These are phyloP conservation scores for Drosophila malerkotliana DNA, from an alignment of 1,140 invertebrate genomes.

Conservation along the genomic window DNA sequence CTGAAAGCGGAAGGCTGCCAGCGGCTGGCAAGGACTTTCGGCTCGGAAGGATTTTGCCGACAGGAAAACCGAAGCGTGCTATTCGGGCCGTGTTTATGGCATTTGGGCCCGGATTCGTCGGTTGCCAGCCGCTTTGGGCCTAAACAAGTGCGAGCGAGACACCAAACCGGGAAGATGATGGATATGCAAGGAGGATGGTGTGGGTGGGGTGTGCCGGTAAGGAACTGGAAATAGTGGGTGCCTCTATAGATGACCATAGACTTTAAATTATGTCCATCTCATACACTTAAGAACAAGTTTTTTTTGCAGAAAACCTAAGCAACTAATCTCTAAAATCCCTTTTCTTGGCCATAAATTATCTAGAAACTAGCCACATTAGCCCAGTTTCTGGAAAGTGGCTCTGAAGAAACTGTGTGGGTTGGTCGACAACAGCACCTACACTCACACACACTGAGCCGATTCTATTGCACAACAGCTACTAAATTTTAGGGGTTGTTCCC, in stretches of 20 bases:
- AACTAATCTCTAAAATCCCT: not conserved
- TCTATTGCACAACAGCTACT: conserved; percentile 62
- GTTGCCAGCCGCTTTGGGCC: conserved; percentile 30
- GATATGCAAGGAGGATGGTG: conserved; percentile 9
- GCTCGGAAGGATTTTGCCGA: conserved; percentile 25
- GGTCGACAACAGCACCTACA: conserved; percentile 72
- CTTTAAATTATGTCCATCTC: not conserved
- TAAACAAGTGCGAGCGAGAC: conserved; percentile 40
- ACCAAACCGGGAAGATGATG: conserved; percentile 30
- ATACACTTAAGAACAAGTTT: not conserved
- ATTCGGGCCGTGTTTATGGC: conserved; percentile 27
- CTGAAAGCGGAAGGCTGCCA: conserved; percentile 54
- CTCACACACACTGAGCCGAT: conserved; percentile 32
- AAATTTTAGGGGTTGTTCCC: conserved; percentile 70
- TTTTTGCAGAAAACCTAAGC: not conserved
- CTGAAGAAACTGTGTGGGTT: conserved; percentile 63
- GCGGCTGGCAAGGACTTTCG: conserved; percentile 49
- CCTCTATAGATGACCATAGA: not conserved
- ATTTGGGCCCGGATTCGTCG: conserved; percentile 47
- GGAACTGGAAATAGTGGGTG: not conserved
- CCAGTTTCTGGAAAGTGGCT: conserved; percentile 53
- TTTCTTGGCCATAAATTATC: not conserved
- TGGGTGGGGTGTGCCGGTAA: not conserved
- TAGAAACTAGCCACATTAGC: conserved; percentile 57
- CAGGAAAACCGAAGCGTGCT: conserved; percentile 28